phyloP scores from a whole-genome alignment of 2,797 vertebrate genomes.

The Coccyzus lansbergi region DNA sequence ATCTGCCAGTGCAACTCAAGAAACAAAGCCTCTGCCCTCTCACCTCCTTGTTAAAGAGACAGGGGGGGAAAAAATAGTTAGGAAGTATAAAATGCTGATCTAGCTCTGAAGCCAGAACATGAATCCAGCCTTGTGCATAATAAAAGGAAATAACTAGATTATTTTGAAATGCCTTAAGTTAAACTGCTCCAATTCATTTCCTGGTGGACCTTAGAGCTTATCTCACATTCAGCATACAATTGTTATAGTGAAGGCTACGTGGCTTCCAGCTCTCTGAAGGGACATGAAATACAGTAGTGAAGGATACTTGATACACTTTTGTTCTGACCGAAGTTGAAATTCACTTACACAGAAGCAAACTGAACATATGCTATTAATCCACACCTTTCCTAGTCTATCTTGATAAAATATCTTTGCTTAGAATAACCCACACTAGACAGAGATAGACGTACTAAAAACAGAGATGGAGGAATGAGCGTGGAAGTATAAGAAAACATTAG shows the following conservation, averaged over 20 bases:
- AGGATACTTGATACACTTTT: background rate
- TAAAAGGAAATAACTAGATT: background rate
- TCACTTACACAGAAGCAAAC: background rate
- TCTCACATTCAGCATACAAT: background rate
- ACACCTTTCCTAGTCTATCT: background rate
- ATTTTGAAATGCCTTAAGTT: background rate
- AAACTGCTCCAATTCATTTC: background rate
- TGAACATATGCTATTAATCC: background rate
- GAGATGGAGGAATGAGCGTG: fast-evolving
- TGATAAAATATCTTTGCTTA: background rate
- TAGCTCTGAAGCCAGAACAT: background rate
- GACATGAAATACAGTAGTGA: background rate
- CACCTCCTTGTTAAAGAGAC: background rate
- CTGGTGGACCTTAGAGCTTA: background rate
- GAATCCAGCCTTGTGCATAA: background rate
- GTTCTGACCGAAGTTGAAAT: background rate
- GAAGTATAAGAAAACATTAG: background rate
- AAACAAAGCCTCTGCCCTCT: background rate
- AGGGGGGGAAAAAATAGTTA: background rate
- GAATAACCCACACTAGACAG: background rate
- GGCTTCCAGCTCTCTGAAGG: background rate
- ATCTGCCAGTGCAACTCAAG: background rate
- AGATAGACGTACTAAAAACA: background rate
- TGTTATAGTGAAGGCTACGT: background rate
- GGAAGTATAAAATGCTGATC: background rate